Evolutionary conservation across 2,113 vertebrate species (phyloP).

Genomic region (Semicossyphus pulcher): DNA sequence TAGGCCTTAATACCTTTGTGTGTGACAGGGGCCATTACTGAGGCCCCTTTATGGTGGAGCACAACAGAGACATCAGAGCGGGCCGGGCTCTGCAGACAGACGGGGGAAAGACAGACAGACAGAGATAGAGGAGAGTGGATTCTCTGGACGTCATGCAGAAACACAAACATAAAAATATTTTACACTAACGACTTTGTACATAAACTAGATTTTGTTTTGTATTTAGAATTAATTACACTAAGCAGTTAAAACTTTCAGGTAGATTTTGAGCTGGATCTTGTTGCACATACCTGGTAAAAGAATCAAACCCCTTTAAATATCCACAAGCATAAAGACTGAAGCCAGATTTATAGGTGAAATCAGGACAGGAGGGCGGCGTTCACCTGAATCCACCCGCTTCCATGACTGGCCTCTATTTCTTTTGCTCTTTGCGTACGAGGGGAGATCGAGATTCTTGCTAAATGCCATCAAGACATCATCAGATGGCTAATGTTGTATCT

Average conservation of each 20-base stretch:
- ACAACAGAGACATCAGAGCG: conserved; percentile 71
- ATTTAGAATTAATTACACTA: conserved; percentile 56
- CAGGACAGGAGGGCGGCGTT: not conserved
- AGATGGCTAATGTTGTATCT: no score
- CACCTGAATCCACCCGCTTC: not conserved
- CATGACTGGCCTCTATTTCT: not conserved
- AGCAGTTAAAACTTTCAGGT: not conserved
- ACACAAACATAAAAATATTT: no score
- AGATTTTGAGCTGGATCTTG: not conserved
- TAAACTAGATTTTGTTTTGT: not conserved
- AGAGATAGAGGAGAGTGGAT: conserved; percentile 37
- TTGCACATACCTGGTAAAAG: not conserved
- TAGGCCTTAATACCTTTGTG: conserved; percentile 79
- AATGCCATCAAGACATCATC: no score
- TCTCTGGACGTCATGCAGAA: conserved; percentile 26
- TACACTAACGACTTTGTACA: no score
- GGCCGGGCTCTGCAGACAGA: conserved; percentile 56
- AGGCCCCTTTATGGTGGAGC: conserved; percentile 67
- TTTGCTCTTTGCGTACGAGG: not conserved
- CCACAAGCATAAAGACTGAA: not conserved
- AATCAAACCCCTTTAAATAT: not conserved
- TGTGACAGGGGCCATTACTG: conserved; percentile 83
- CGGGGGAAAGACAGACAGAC: conserved; percentile 9
- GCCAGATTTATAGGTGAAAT: not conserved
- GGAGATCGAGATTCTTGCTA: no score